Base-by-base conservation (phyloP, 2,797 vertebrate genomes). In the Mormyrops attenuatus region DNA sequence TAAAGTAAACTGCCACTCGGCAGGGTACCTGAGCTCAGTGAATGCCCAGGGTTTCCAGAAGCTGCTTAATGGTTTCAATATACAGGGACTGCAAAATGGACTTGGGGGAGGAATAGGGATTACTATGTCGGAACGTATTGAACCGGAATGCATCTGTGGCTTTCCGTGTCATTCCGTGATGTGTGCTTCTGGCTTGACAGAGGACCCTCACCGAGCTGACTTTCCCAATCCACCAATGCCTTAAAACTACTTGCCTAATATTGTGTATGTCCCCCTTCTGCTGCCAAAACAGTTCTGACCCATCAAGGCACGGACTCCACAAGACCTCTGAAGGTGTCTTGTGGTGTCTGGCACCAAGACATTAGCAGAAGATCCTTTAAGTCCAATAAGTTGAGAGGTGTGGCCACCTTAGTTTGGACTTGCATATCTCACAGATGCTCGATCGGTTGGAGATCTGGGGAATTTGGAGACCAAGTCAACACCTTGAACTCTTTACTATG, bases 91-190 rank as follows among this genome's bases (percentile, higher is more conserved):
- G 85, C 26, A 84, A 86, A 49, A 57, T 30, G 85, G 13, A 50
- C 34, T 3, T n/a, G 7, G 52, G 52, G 49, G 69, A 57, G 80
- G 69, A n/a, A 26, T 57, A 52, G 26, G 60, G 53, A 57, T 57
- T 49, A 89, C 73, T 87, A 88, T 44, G 80, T 15, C 15, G 50
- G 5, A 41, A 85, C 7, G 9, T 87, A 80, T 91, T 87, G 87
- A 90, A 87, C 90, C 69, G 11, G 89, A 69, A 88, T 87, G 63
- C 66, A 91, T 89, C 69, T 20, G 91, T 88, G 89, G 88, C 53
- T 41, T 73, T 89, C 87, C 7, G 50, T 88, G 57, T 50, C 55
- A 66, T 47, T 80, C 50, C 73, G 85, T 66, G 88, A 87, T 47
- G 41, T n/a, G 38, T 15, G 57, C 47, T 89, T 88, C 30, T 80